Conservation (phyloP, 2,113 vertebrate genomes). For the Microcebus lehilahytsara region DNA sequence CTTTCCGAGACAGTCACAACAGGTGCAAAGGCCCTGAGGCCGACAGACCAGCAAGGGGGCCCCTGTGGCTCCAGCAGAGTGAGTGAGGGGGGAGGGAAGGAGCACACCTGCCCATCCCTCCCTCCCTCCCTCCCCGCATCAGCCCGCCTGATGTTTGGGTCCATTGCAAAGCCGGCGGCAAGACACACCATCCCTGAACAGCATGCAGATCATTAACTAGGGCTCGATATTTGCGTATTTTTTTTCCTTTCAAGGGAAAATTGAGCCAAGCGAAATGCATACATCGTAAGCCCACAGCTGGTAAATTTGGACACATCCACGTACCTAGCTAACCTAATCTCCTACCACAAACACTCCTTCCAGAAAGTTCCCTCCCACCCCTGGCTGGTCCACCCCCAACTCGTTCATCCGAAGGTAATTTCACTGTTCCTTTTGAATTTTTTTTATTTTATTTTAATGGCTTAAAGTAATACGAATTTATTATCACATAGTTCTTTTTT, state of each 20-base stretch:
- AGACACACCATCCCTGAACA: not conserved
- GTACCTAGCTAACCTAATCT: not conserved
- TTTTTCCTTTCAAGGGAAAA: not conserved
- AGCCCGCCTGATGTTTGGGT: not conserved
- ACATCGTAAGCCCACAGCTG: accelerated
- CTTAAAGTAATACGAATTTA: too few relatives aligned
- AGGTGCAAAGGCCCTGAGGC: not conserved
- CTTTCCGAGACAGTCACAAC: not conserved
- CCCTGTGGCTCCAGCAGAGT: not conserved
- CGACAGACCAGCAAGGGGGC: not conserved
- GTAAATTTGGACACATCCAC: not conserved
- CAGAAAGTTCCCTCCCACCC: not conserved
- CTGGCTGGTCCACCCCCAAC: not conserved
- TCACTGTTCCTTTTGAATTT: not conserved
- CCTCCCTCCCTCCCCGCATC: too few relatives aligned
- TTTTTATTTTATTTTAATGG: too few relatives aligned
- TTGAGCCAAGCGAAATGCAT: not conserved
- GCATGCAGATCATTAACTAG: not conserved
- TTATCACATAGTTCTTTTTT: too few relatives aligned
- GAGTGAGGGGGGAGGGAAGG: not conserved
- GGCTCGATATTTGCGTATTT: not conserved
- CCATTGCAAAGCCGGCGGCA: not conserved
- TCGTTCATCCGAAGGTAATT: not conserved
- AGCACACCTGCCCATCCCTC: too few relatives aligned
- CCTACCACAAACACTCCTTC: not conserved